Base-by-base conservation (phyloP, 2,797 vertebrate genomes). In the Enteromius thamalakanensis region DNA sequence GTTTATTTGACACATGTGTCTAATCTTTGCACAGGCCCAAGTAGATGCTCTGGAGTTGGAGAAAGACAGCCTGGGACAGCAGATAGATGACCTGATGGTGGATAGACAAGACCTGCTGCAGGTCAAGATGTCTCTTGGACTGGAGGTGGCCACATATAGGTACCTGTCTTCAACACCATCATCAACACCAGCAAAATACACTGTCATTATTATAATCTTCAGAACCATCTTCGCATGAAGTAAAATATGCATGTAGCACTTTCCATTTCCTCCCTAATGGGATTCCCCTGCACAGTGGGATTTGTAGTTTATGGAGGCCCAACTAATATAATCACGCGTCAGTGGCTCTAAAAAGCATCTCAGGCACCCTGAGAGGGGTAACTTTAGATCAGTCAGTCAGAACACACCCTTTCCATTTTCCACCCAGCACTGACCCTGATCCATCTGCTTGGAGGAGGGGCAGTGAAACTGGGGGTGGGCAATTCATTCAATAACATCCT, bases 61-160 rank as follows among this genome's bases (percentile, higher is more conserved):
- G 93, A 97, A 94, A 76, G 91, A 88, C 45, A 91, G 90, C 42
- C 87, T 98, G 77, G 87, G 93, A 55, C 89, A 72, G 64, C 95
- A 96, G 89, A 96, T 97, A 0, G 91, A 95, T 0, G 91, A 90
- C 0, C 88, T 98, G 29, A 80, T 97, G 82, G 93, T 93, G 86
- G 96, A 98, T 85, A 94, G 95, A 85, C 94, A 92, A 86, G 93
- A 94, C 88, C 93, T 99, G 82, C 90, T 94, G 89, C 95, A 97
- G 92, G 91, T 95, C 86, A 97, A 98, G 94, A 95, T 95, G 95
- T 96, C 96, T 60, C 95, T 98, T 81, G 94, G 95, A 69, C 89
- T 98, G 86, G 97, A 99, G 87, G 97, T 98, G 76, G 94, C 96
- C 19, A 96, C 96, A 0, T 98, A 99, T 96, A 97, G 97, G 97